Evolutionary conservation across 1,140 invertebrate species (phyloP).

Genomic region (Drosophila kepulauana): DNA sequence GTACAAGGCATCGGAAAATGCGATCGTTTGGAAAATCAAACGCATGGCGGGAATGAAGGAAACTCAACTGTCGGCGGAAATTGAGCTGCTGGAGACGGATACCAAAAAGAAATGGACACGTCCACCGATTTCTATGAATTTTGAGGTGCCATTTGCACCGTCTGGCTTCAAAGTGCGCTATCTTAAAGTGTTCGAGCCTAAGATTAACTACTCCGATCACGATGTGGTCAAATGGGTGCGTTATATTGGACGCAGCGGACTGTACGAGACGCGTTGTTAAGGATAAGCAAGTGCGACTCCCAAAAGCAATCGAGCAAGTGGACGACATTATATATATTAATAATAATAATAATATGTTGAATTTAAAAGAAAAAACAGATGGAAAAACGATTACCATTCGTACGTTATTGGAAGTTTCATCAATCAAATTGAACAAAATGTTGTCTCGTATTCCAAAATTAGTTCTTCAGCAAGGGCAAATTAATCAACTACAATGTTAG

Average conservation of each 20-base stretch:
- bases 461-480: conserved; percentile 61
- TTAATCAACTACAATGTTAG: not conserved
- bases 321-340: conserved; percentile 35
- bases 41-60: conserved; percentile 99
- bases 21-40: conserved; percentile 99
- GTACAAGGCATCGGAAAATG: conserved; percentile 99
- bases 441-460: conserved; percentile 75
- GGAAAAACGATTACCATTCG: conserved; percentile 28
- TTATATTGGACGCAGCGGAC: conserved; percentile 99
- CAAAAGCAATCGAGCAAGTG: conserved; percentile 57
- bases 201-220: conserved; percentile 99
- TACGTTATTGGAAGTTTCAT: conserved; percentile 67
- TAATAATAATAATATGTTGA: conserved; percentile 45
- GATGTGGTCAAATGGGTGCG: conserved; percentile 99
- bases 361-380: conserved; percentile 38
- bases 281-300: conserved; percentile 3
- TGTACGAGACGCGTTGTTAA: conserved; percentile 99
- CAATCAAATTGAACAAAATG: conserved; percentile 79
- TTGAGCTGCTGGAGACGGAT: conserved; percentile 99
- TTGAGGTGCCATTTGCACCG: conserved; percentile 98
- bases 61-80: conserved; percentile 99
- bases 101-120: conserved; percentile 99
- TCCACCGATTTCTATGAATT: conserved; percentile 99
- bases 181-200: conserved; percentile 99
- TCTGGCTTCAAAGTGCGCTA: conserved; percentile 99